A percentile compares a stretch with the other conserved stretches of the same genome.
These are phyloP conservation scores for Ceratina japonica DNA, from an alignment of 1,140 invertebrate species.

Conservation along the genomic window DNA sequence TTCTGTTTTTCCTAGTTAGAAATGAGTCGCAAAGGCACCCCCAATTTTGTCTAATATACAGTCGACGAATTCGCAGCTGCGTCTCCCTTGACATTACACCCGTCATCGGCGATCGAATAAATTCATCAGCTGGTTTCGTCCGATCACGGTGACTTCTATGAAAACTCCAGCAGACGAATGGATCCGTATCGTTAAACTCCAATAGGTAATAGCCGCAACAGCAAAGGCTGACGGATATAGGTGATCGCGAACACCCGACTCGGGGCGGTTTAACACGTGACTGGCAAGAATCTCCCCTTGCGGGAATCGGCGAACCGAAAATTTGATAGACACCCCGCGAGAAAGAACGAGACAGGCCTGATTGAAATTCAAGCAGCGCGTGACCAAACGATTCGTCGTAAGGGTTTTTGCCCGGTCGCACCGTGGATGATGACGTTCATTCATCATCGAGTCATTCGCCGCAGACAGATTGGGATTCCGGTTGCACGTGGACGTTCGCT, in stretches of 20 bases:
- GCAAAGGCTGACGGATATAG: background rate
- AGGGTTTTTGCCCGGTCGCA: constrained; percentile 41
- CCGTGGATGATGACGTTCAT: constrained; percentile 54
- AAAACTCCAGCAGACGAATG: background rate
- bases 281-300: constrained; percentile 24
- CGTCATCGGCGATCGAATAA: background rate
- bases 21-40: too few relatives aligned
- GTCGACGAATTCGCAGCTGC: too few relatives aligned
- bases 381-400: constrained; percentile 58
- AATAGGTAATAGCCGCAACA: background rate
- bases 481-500: background rate
- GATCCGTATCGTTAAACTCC: background rate
- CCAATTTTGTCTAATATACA: too few relatives aligned
- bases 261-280: constrained; percentile 46
- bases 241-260: background rate
- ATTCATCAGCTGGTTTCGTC: background rate
- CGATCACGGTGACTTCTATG: background rate
- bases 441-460: constrained; percentile 49
- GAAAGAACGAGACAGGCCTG: background rate
- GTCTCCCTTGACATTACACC: too few relatives aligned
- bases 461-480: constrained; percentile 24
- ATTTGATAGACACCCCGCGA: background rate
- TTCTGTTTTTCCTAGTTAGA: too few relatives aligned
- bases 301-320: background rate
- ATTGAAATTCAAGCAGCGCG: constrained; percentile 51